These are phyloP conservation scores for Anolis carolinensis DNA, from an alignment of 2,113 vertebrate genomes.

Conservation along the genomic window DNA sequence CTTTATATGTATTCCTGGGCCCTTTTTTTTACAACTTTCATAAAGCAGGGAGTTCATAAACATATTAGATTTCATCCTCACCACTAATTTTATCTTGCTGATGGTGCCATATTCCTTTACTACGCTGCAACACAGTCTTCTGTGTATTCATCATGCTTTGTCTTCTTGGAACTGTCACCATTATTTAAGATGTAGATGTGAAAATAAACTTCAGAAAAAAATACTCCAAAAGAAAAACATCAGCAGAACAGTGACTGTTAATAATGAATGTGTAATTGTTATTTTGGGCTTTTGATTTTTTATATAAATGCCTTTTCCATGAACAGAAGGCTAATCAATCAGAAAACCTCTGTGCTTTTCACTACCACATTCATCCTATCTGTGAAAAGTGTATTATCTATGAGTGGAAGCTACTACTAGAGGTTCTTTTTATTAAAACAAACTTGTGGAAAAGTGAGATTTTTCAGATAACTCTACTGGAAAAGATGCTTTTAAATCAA, in stretches of 20 bases:
- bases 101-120: not conserved
- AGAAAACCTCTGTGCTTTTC: conserved; percentile 31
- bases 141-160: not conserved
- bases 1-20: not conserved
- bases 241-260: conserved; percentile 8
- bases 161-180: not conserved
- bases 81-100: not conserved
- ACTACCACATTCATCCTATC: conserved; percentile 46
- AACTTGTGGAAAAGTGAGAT: conserved; percentile 19
- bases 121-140: not conserved
- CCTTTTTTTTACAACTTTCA: not conserved
- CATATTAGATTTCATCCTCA: not conserved
- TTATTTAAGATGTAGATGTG: not conserved
- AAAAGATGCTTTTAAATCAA: conserved; percentile 34
- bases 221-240: not conserved
- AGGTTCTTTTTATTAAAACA: conserved; percentile 44
- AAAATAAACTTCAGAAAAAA: conserved; percentile 3
- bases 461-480: conserved; percentile 32
- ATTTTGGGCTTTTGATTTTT: not conserved
- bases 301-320: conserved; percentile 9
- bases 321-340: conserved; percentile 17
- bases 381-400: conserved; percentile 31
- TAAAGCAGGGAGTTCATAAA: not conserved
- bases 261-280: conserved; percentile 30
- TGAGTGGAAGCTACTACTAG: conserved; percentile 31